Evolutionary conservation across 2,888 invertebrate genomes (phyloP).

Genomic region (Trissoscelio sp.): DNA sequence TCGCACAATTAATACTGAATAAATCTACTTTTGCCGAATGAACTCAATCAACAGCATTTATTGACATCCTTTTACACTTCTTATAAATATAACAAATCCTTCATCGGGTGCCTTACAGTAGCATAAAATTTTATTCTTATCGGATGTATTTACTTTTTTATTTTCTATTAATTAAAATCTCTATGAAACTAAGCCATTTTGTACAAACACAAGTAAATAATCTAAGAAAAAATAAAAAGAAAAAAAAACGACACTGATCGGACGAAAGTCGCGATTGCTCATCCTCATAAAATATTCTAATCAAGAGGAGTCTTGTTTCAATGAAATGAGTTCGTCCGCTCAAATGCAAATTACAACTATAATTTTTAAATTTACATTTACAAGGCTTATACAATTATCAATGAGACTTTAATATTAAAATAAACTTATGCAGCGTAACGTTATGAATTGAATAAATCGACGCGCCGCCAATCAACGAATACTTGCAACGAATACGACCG

Average conservation of each 20-base stretch:
- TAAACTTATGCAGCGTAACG: slow-evolving; percentile 80
- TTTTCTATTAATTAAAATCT: slow-evolving; percentile 50
- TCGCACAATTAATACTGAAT: too few relatives aligned
- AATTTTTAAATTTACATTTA: slow-evolving; percentile 83
- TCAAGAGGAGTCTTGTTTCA: slow-evolving; percentile 10
- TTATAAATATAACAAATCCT: slow-evolving; percentile 69
- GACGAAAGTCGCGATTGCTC: slow-evolving; percentile 15
- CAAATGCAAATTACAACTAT: slow-evolving; percentile 80
- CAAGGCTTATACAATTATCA: slow-evolving; percentile 79
- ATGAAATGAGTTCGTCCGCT: slow-evolving; percentile 55
- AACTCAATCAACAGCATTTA: slow-evolving; percentile 69
- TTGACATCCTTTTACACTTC: slow-evolving; percentile 69
- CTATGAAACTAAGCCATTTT: slow-evolving; percentile 53
- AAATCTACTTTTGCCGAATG: slow-evolving; percentile 50
- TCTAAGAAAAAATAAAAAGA: slow-evolving; percentile 34
- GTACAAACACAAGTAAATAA: slow-evolving; percentile 57
- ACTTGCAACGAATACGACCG: slow-evolving; percentile 43
- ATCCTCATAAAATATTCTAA: slow-evolving; percentile 9
- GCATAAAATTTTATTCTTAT: slow-evolving; percentile 56
- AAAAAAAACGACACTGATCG: slow-evolving; percentile 20
- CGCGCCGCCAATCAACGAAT: slow-evolving; percentile 72
- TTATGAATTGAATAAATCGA: slow-evolving; percentile 76
- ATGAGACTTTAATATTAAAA: slow-evolving; percentile 81
- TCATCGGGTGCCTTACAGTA: slow-evolving; percentile 58
- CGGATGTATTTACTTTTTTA: slow-evolving; percentile 45